Base-by-base conservation (phyloP, 2,113 vertebrate genomes). In the Carettochelys insculpta region DNA sequence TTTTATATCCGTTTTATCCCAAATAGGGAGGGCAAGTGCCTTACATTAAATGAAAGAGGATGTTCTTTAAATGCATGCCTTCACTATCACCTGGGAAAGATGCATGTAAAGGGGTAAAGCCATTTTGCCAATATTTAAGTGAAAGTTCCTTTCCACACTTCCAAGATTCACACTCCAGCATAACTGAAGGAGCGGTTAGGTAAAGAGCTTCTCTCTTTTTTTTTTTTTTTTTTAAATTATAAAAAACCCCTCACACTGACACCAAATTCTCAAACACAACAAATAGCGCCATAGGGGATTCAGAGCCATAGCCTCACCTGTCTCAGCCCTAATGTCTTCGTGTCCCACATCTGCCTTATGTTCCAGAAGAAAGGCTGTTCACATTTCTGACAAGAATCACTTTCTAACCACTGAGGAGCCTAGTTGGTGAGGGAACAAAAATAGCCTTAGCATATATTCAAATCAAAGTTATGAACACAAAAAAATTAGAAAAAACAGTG, bases 331-430 rank as follows among this genome's bases (percentile, higher is more conserved):
- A 99, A 73, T 0, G 99, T 99, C 97, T 99, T 99, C 1, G 98
- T 98, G 96, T 99, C 99, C 99, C 99, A 99, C 99, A 99, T 99
- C 97, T 99, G 99, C 94, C 99, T 99, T 96, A 99, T 98, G 82
- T 99, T 99, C 99, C 99, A 99, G 97, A 99, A 99, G 96, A 99
- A 99, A 14, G 99, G 99, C 86, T 99, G 99, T 88, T 99, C 98
- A 93, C 99, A 99, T 92, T 99, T 99, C 97, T 99, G 99, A 97
- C 99, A 99, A 1, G 99, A 99, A 92, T 99, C 99, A 20, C 99
- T 99, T 95, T 99, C 99, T 71, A 99, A 90, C 99, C 99, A 99
- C 86, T 99, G 99, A 51, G 99, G 99, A 88, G 99, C 99, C 99
- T 99, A 93, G 13, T 6, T 90, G 92, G 68, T 92, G 20, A 93